phyloP scores from a whole-genome alignment of 1,140 invertebrate genomes.

The Brachionus asplanchnoidis region DNA sequence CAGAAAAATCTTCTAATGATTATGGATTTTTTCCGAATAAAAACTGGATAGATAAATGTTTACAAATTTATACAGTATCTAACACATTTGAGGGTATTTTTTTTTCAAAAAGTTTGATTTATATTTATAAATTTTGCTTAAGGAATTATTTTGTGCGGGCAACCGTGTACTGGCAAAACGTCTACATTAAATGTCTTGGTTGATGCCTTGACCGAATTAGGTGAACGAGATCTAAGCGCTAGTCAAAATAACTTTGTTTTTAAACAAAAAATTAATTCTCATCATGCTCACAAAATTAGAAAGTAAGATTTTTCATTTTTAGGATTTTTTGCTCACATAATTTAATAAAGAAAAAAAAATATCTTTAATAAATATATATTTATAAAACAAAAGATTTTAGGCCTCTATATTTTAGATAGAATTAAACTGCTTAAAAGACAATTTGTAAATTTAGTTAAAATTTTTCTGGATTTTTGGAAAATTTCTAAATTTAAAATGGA shows the following conservation, averaged over 20 bases:
- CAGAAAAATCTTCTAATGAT: conserved; percentile 50
- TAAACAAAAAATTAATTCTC: conserved; percentile 43
- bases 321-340: too few relatives aligned
- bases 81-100: conserved; percentile 50
- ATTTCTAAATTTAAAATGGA: too few relatives aligned
- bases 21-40: conserved; percentile 51
- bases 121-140: not conserved
- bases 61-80: conserved; percentile 51
- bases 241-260: conserved; percentile 45
- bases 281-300: conserved; percentile 36
- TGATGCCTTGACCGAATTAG: conserved; percentile 49
- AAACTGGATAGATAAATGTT: conserved; percentile 53
- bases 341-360: too few relatives aligned
- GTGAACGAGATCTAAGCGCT: conserved; percentile 45
- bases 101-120: not conserved
- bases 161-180: conserved; percentile 55
- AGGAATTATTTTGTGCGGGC: conserved; percentile 55
- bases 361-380: too few relatives aligned
- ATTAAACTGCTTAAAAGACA: too few relatives aligned
- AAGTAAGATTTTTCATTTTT: not conserved
- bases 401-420: too few relatives aligned
- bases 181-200: conserved; percentile 53
- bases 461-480: too few relatives aligned
- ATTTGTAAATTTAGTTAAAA: too few relatives aligned
- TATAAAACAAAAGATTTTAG: too few relatives aligned